phyloP scores from a whole-genome alignment of 2,797 vertebrate genomes.

The Pangasius macronema region DNA sequence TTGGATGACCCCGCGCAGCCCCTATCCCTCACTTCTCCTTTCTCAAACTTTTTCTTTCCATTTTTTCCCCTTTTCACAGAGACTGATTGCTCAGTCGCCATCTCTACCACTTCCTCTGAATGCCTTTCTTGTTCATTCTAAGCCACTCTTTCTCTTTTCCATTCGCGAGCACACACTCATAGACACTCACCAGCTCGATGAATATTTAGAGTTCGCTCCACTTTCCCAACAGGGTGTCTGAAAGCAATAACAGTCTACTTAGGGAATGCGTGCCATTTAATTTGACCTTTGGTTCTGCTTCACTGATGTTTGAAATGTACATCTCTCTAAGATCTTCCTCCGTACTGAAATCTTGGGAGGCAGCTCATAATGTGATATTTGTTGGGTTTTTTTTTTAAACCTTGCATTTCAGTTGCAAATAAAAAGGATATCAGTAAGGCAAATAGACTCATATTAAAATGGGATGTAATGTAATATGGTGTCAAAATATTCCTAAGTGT shows the following conservation, averaged over 20 bases:
- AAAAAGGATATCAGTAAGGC: neutral
- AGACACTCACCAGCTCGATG: constrained; percentile 25
- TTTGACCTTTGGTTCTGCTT: constrained; percentile 45
- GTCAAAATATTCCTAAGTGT: neutral
- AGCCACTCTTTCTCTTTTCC: neutral
- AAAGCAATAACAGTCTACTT: constrained; percentile 33
- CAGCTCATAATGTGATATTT: neutral
- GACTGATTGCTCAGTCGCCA: neutral
- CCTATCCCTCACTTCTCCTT: constrained; percentile 2
- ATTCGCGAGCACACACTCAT: neutral
- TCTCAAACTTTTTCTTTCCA: neutral
- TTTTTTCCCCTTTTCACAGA: neutral
- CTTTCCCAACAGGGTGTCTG: constrained; percentile 25
- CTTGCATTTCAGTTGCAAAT: neutral
- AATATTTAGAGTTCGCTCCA: constrained; percentile 38
- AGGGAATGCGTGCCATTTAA: constrained; percentile 33
- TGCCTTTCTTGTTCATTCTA: neutral
- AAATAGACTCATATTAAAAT: neutral
- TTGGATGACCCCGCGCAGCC: neutral
- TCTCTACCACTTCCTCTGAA: constrained; percentile 12
- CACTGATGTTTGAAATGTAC: constrained; percentile 30
- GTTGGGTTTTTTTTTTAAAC: neutral
- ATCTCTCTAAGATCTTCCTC: neutral
- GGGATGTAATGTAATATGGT: neutral
- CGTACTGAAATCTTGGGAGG: neutral